These are phyloP conservation scores for Leptinotarsa defecta DNA, from an alignment of 1,140 invertebrate genomes.

Conservation along the genomic window DNA sequence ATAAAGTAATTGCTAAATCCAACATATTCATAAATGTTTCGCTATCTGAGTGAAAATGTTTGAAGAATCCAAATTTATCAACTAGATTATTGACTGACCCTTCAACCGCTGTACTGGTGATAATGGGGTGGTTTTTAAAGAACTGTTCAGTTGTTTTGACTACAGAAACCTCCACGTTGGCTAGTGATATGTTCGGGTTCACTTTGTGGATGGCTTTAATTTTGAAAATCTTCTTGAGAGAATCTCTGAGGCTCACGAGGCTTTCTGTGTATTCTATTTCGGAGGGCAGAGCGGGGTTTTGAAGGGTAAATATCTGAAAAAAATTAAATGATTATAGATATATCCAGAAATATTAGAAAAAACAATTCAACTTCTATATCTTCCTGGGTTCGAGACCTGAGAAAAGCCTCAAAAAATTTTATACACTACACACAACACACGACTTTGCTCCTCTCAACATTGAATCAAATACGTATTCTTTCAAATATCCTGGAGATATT, in stretches of 20 bases:
- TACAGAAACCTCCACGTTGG: conserved; percentile 36
- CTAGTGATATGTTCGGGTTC: conserved; percentile 50
- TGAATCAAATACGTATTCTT: too few species aligned
- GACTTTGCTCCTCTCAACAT: too few species aligned
- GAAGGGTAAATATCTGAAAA: conserved; percentile 58
- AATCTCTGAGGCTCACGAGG: conserved; percentile 53
- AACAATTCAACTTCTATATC: background rate
- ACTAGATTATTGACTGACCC: conserved; percentile 28
- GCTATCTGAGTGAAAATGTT: conserved; percentile 36
- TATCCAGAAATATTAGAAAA: background rate
- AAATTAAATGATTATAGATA: conserved; percentile 1
- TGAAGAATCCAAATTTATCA: conserved; percentile 30
- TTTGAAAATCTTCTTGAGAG: conserved; percentile 46
- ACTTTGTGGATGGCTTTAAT: conserved; percentile 50
- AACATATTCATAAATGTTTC: conserved; percentile 46
- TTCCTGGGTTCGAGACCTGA: too few species aligned
- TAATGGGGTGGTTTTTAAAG: conserved; percentile 47
- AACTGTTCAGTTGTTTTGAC: conserved; percentile 55
- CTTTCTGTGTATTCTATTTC: conserved; percentile 58
- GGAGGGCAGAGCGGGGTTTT: conserved; percentile 53
- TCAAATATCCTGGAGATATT: too few species aligned
- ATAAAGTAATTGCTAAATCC: conserved; percentile 44
- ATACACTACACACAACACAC: too few species aligned
- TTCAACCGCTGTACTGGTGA: conserved; percentile 39
- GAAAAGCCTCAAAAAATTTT: too few species aligned